Evolutionary conservation across 2,888 invertebrate genomes (phyloP), one percentile per base, ranked within the genome.

Genomic region (Leptinotarsa juncta): DNA sequence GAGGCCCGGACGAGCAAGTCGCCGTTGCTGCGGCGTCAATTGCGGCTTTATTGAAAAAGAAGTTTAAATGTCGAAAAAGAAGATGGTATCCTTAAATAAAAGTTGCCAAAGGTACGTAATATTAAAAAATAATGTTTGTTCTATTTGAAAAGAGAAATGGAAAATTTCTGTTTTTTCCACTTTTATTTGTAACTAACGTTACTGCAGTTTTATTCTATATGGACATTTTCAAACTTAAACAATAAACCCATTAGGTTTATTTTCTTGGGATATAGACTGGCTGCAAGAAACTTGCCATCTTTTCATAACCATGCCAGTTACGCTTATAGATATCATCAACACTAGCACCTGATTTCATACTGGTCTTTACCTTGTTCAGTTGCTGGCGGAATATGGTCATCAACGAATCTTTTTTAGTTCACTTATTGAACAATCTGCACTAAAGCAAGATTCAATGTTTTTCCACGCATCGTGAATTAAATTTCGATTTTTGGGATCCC

Each of bases 11-110:
- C 16, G 51, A 51, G 51, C 16, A 51, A 51, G 51, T 51, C 51
- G 51, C 51, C 51, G 51, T 51, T 51, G 51, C 51, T 51, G 51
- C 51, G 51, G 51, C 51, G n/a, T 16, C 51, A 51, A 51, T 51
- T 51, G n/a, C n/a, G 16, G 4, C 51, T 16, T 16, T 51, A 51
- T 51, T 51, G 16, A 51, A 51, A 51, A 51, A 51, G 51, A 51
- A 51, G 51, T 51, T 51, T 0, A 51, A 51, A 51, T n/a, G 51
- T 51, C 15, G 51, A 14, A 51, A 51, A 51, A 51, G 5, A 51
- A 16, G 16, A 16, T 51, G 51, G 4, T 51, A 51, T 5, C 3
- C 3, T 23, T 2, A 23, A 23, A 3, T 20, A 20, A 26, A 4
- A 26, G 4, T 26, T 4, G 26, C 26, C 26, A 26, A 26, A 26